Evolutionary conservation across 2,113 vertebrate species (phyloP).

Genomic region (Ptyas mucosa): DNA sequence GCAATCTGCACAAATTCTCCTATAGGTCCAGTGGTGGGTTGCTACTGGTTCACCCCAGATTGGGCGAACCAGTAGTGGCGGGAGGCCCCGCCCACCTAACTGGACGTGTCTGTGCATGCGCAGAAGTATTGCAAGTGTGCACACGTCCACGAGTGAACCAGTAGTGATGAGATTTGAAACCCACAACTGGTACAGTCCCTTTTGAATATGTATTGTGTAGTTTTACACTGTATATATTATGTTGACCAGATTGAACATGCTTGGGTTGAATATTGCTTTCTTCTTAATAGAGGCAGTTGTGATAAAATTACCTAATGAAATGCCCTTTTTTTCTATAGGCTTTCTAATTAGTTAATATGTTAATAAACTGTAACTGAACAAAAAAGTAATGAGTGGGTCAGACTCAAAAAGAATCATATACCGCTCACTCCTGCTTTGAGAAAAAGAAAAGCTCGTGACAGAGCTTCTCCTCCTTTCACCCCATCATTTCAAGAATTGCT

Average conservation of each 20-base stretch:
- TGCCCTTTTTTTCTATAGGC: constrained; percentile 53
- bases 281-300: constrained; percentile 52
- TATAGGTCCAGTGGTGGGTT: neutral
- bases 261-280: constrained; percentile 58
- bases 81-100: too few species aligned
- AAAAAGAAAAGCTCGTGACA: constrained; percentile 63
- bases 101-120: too few species aligned
- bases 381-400: constrained; percentile 63
- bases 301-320: constrained; percentile 60
- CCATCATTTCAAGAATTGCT: constrained; percentile 75
- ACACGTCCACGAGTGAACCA: too few species aligned
- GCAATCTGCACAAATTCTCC: constrained; percentile 34
- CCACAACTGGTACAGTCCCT: constrained; percentile 15
- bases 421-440: constrained; percentile 56
- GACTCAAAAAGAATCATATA: constrained; percentile 36
- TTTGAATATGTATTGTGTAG: constrained; percentile 13
- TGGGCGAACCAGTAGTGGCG: too few species aligned
- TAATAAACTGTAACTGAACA: constrained; percentile 65
- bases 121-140: too few species aligned
- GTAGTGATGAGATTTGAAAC: too few species aligned
- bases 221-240: constrained; percentile 8
- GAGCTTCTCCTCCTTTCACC: constrained; percentile 64
- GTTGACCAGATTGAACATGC: constrained; percentile 46
- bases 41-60: too few species aligned
- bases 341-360: constrained; percentile 64